Evolutionary conservation across 2,888 invertebrate species (phyloP), one percentile per base, ranked within the genome.

Genomic region (Spodoptera littoralis): DNA sequence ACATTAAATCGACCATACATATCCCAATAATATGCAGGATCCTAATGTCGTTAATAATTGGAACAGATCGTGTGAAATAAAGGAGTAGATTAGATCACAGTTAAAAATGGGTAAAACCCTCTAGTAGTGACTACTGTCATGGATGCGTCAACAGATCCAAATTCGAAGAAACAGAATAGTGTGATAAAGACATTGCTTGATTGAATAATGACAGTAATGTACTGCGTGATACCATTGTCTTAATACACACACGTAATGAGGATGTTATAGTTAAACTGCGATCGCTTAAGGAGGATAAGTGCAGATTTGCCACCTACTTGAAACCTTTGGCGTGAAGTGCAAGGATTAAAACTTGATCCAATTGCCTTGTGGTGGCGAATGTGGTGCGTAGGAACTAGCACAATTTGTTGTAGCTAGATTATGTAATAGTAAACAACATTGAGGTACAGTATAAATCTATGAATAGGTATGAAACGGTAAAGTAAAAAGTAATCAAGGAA

Each of bases 321-420:
- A 71, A 56, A 65, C 71, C 56, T 44, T 74, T 74, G 46, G 75
- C 52, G 63, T 56, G 75, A 70, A 74, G 63, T 43, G 53, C 44
- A 30, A 18, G 56, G 75, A 74, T 70, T 70, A 62, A 51, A 56
- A 18, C 22, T 54, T 70, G 63, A 70, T 70, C 70, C 64, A 70
- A 70, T 70, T 74, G 64, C 64, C 47, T 24, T 50, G 53, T 54
- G 51, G 30, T 57, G 52, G 44, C 49, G 43, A 53, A 47, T 27
- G 27, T 27, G 27, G 27, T 27, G 27, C 27, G 27, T 27, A 27
- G 27, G 27, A 27, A 27, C 18, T 18, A 18, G 18, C 18, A 18
- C 18, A 18, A 18, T 18, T 18, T 18, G 18, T 18, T 18, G 1
- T 18, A 18, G 18, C 18, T 18, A 2, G 1, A 18, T 18, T 18